These are phyloP conservation scores for Taxidea taxus DNA, from an alignment of 2,113 vertebrate species.

Conservation along the genomic window DNA sequence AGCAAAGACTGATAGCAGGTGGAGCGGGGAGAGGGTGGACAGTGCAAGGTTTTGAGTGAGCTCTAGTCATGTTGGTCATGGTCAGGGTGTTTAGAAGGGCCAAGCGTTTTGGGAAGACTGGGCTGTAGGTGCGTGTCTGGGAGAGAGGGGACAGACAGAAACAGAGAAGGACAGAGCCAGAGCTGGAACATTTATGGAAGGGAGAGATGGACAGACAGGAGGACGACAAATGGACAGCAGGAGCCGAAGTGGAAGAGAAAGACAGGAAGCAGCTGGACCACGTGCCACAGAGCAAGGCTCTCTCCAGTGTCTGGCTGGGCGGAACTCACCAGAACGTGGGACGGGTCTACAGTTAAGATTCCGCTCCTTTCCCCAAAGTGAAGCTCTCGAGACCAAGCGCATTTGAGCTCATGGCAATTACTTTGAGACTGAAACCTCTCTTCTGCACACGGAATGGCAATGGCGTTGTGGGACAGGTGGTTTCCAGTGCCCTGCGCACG, in stretches of 20 bases:
- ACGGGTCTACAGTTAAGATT: slow-evolving; percentile 6
- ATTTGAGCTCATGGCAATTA: slow-evolving; percentile 44
- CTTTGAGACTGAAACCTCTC: slow-evolving; percentile 4
- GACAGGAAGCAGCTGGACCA: not conserved
- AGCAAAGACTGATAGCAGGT: not conserved
- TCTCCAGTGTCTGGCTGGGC: not conserved
- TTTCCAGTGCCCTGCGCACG: rapidly evolving
- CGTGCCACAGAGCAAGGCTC: not conserved
- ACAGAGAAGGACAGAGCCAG: not conserved
- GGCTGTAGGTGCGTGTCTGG: not conserved
- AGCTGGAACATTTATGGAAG: not conserved
- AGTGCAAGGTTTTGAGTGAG: not conserved
- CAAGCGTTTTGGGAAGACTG: not conserved
- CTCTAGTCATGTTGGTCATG: too few relatives aligned
- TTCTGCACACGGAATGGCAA: not conserved
- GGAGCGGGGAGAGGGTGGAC: not conserved
- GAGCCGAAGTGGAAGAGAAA: not conserved
- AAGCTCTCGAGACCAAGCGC: slow-evolving; percentile 38
- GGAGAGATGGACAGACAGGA: not conserved
- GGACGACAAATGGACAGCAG: not conserved
- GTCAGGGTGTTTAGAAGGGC: not conserved
- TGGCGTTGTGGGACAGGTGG: not conserved
- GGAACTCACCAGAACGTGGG: not conserved
- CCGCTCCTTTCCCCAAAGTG: slow-evolving; percentile 18
- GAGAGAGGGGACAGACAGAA: not conserved